Percentiles rank a stretch among this genome's conserved stretches.
Conservation (phyloP, 2,797 vertebrate species). For the Vipera latastei region DNA sequence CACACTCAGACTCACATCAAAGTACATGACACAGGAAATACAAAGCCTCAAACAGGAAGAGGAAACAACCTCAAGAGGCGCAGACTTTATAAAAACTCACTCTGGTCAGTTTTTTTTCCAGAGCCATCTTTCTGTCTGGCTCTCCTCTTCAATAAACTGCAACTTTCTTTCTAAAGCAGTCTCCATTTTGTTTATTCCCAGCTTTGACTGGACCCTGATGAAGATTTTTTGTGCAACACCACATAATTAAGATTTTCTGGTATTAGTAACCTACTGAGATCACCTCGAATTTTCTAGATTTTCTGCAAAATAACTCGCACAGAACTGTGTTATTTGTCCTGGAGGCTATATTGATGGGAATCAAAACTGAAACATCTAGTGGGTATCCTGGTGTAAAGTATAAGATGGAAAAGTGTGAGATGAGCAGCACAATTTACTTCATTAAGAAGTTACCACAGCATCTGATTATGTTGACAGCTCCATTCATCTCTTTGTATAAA, state of each 20-base stretch:
- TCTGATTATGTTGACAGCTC: slow-evolving; percentile 63
- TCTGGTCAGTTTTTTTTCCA: no score
- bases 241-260: background rate
- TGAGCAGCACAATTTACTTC: slow-evolving; percentile 36
- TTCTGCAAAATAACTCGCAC: background rate
- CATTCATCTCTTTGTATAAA: slow-evolving; percentile 52
- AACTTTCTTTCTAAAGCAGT: no score
- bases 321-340: background rate
- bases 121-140: no score
- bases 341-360: background rate
- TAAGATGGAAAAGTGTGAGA: slow-evolving; percentile 29
- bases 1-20: no score
- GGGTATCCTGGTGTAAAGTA: background rate
- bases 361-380: background rate
- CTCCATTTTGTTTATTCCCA: no score
- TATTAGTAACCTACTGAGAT: background rate
- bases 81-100: no score
- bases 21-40: no score
- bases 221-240: no score
- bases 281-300: background rate
- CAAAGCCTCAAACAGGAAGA: no score
- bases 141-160: no score
- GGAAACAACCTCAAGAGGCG: no score
- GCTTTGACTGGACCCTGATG: no score
- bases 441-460: slow-evolving; percentile 27